Base-by-base conservation (phyloP, 1,140 invertebrate genomes). In the Drosophila ogumai region DNA sequence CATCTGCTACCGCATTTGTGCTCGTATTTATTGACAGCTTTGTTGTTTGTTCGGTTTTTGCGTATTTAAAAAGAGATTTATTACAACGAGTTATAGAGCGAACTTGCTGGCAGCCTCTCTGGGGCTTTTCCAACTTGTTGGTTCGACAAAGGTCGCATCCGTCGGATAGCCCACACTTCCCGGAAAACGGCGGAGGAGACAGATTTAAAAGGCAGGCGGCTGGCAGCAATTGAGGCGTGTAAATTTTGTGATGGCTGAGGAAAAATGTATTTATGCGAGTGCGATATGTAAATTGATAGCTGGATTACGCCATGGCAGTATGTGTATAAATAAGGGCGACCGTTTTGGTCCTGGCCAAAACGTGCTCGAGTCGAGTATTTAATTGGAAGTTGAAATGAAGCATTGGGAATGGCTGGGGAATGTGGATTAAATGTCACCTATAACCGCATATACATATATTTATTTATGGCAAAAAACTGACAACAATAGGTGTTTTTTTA, bases 11-110 rank as follows among this genome's bases (percentile, higher is more conserved):
- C 56, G 54, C 67, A 76, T 69, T 58, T 74, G 67, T 82, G 59
- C 32, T 49, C 76, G 67, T 80, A 71, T 84, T 78, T 88, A 88
- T 85, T 81, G 85, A 90, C 86, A 90, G 78, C 78, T 84, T 79
- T 90, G 73, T 87, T 87, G 65, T 81, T 69, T 76, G 79, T 66
- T 82, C 79, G 79, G 50, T 77, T 86, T 82, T 84, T 67, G 77
- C 68, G 84, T 90, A 90, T 90, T 90, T 90, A 90, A 90, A 90
- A 90, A 81, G 71, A 88, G 81, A 90, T 90, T 90, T 90, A 90
- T 90, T 90, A 90, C 78, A 76, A 57, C 57, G 61, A 87, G 61
- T 81, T 86, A 59, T 73, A 72, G 67, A 58, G 44, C 41, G 60
- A 46, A 68, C 49, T 58, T 49, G 65, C 60, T 17, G 12, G 67